These are phyloP conservation scores for Chromobotia macracanthus DNA, from an alignment of 2,797 vertebrate genomes.

Conservation along the genomic window DNA sequence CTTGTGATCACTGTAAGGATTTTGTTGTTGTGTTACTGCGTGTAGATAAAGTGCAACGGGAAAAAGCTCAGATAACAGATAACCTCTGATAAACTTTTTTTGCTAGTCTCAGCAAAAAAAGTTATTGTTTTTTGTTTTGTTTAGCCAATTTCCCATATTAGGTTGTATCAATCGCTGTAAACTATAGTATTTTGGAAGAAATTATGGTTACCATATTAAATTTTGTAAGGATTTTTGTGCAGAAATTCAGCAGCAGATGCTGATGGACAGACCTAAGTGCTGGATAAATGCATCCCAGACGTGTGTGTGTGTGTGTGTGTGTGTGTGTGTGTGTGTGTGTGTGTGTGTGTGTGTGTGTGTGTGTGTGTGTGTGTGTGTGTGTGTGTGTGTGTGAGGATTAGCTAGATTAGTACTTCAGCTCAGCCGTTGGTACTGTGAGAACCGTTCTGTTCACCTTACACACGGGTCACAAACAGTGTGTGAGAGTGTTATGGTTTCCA, in stretches of 20 bases:
- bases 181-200: background rate
- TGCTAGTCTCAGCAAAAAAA: too few relatives aligned
- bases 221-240: too few relatives aligned
- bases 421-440: conserved; percentile 48
- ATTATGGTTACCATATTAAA: too few relatives aligned
- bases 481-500: background rate
- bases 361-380: background rate
- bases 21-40: too few relatives aligned
- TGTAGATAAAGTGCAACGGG: background rate
- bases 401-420: conserved; percentile 71
- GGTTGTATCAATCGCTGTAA: too few relatives aligned
- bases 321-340: background rate
- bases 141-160: conserved; percentile 7
- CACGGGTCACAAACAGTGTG: background rate
- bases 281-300: conserved; percentile 67
- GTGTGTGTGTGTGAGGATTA: conserved; percentile 61
- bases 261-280: conserved; percentile 44
- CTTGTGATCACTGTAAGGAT: too few relatives aligned
- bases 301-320: background rate
- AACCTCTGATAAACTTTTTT: too few relatives aligned
- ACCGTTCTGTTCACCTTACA: conserved; percentile 49
- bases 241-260: conserved; percentile 18
- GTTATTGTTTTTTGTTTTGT: too few relatives aligned
- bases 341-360: too few relatives aligned
- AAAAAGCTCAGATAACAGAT: too few relatives aligned